phyloP scores from a whole-genome alignment of 2,888 invertebrate species.

The Ctenicera cuprea region DNA sequence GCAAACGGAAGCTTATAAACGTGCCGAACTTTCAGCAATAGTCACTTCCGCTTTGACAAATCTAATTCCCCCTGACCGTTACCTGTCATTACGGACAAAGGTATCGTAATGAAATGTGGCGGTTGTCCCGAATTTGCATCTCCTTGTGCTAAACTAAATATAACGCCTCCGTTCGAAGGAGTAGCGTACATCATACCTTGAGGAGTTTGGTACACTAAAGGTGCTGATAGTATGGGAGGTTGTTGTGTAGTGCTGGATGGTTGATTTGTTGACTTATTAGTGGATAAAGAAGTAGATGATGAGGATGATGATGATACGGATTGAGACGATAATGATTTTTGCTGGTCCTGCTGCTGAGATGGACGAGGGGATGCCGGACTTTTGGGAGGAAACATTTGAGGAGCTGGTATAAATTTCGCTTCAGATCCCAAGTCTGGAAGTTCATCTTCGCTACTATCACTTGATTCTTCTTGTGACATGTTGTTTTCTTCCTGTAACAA shows the following conservation, averaged over 20 bases:
- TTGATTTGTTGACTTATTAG: constrained; percentile 35
- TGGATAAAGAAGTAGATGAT: constrained; percentile 54
- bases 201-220: constrained; percentile 71
- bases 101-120: constrained; percentile 83
- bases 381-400: constrained; percentile 47
- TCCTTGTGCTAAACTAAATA: constrained; percentile 70
- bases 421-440: constrained; percentile 46
- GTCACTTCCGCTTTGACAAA: constrained; percentile 62
- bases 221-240: constrained; percentile 56
- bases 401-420: constrained; percentile 26
- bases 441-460: constrained; percentile 70
- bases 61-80: constrained; percentile 64
- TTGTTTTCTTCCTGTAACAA: constrained; percentile 71
- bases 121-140: constrained; percentile 68
- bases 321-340: constrained; percentile 50
- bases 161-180: constrained; percentile 72
- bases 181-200: constrained; percentile 73
- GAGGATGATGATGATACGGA: constrained; percentile 50
- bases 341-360: constrained; percentile 38
- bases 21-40: constrained; percentile 56
- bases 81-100: constrained; percentile 78
- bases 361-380: constrained; percentile 44
- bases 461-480: constrained; percentile 69
- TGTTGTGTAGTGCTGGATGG: constrained; percentile 55
- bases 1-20: constrained; percentile 57